Base-by-base conservation (phyloP, 2,888 invertebrate species). In the Eumerus sabulonum region DNA sequence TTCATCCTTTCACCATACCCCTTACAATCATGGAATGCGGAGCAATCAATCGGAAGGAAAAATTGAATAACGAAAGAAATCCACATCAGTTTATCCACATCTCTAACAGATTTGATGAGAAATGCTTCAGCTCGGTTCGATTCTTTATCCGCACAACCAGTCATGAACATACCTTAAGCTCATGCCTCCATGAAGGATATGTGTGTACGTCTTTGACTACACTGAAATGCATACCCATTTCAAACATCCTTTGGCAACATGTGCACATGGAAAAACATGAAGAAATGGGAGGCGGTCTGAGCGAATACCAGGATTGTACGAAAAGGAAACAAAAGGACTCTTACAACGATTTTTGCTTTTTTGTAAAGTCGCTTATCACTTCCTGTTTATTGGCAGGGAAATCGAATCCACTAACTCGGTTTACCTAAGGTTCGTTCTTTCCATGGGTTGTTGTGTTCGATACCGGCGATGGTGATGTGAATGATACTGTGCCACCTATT, bases 371-470 rank as follows among this genome's bases (percentile, higher is more conserved):
- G 82, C 83, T 83, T 84, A 84, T 84, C 82, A 83, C 83, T 83
- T 84, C 84, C 84, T 84, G 84, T 84, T 84, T 84, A 83, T 83
- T 84, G 84, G 84, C 81, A 82, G 74, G 74, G 83, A 83, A 84
- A 82, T 83, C 82, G 84, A 84, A 84, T 84, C 84, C 84, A 83
- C 84, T 82, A 83, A 83, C 83, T 84, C 82, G 84, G 84, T 84
- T 84, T 84, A 84, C 83, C 83, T 64, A 74, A 68, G 74, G 53
- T 63, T 68, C 60, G 66, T 60, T 74, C 40, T 53, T 44, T 53
- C 45, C 18, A 18, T 44, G 9, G n/a, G 27, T 27, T 51, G 50
- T 50, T 14, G 5, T 62, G 13, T 53, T 45, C 60, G 56, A 73
- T 50, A 62, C 66, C 62, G 57, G 73, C 57, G 77, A 53, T 35